Conservation (phyloP, 2,888 invertebrate species). For the Dione juno region DNA sequence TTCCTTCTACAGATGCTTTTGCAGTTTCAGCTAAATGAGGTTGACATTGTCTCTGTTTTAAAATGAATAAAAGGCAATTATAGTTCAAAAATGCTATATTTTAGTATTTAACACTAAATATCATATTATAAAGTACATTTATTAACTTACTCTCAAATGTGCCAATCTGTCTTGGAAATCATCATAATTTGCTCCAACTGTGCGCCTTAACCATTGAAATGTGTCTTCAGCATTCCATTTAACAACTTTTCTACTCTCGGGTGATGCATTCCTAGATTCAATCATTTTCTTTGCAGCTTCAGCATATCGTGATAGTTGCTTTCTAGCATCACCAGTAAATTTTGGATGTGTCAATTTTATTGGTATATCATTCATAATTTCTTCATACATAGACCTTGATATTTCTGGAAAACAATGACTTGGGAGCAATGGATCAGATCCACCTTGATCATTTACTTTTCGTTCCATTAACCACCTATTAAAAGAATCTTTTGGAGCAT, state of each 20-base stretch:
- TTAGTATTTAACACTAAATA: too few relatives aligned
- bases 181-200: constrained; percentile 96
- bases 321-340: constrained; percentile 97
- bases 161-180: constrained; percentile 95
- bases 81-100: neutral
- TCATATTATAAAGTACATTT: too few relatives aligned
- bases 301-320: constrained; percentile 96
- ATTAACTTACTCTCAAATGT: constrained; percentile 88
- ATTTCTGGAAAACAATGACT: constrained; percentile 96
- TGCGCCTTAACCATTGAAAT: constrained; percentile 96
- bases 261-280: constrained; percentile 95
- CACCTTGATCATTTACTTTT: constrained; percentile 93
- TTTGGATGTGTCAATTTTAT: constrained; percentile 97
- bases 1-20: constrained; percentile 96
- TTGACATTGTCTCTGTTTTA: constrained; percentile 91
- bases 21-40: constrained; percentile 97
- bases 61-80: neutral
- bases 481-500: constrained; percentile 98
- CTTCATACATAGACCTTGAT: constrained; percentile 97
- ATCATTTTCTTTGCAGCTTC: constrained; percentile 99
- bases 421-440: constrained; percentile 95
- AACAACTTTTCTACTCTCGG: constrained; percentile 97
- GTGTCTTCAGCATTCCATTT: constrained; percentile 99
- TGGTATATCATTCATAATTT: constrained; percentile 99
- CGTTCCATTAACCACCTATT: constrained; percentile 98